Conservation (phyloP, 2,113 vertebrate species). For the Rhabdornis inornatus region DNA sequence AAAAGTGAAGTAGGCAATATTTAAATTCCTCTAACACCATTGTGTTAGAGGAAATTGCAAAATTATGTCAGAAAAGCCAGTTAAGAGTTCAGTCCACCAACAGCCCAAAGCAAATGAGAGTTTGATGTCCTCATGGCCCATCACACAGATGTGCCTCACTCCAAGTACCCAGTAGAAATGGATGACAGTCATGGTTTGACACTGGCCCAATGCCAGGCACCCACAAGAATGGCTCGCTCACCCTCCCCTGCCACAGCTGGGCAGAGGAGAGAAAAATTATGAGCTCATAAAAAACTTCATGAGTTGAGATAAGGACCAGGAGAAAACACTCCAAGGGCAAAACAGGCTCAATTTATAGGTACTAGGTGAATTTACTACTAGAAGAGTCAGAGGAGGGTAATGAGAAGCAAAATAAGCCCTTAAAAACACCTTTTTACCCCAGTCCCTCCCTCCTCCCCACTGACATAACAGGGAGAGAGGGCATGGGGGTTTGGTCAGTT, state of each 20-base stretch:
- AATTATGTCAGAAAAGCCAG: no score
- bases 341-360: not conserved
- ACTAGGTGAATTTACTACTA: not conserved
- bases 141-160: not conserved
- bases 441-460: not conserved
- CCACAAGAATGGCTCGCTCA: accelerated
- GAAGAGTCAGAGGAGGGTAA: not conserved
- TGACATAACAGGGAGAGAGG: not conserved
- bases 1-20: not conserved
- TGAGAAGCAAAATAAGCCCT: not conserved
- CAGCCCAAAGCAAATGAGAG: not conserved
- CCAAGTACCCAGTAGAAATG: not conserved
- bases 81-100: no score
- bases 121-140: not conserved
- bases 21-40: not conserved
- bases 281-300: not conserved
- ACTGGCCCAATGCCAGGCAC: not conserved
- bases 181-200: not conserved
- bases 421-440: no score
- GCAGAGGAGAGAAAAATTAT: not conserved
- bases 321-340: not conserved
- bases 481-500: not conserved
- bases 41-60: no score
- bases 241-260: not conserved
- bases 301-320: not conserved